Conservation (phyloP, 2,113 vertebrate species). For the Pomatostomus ruficeps region DNA sequence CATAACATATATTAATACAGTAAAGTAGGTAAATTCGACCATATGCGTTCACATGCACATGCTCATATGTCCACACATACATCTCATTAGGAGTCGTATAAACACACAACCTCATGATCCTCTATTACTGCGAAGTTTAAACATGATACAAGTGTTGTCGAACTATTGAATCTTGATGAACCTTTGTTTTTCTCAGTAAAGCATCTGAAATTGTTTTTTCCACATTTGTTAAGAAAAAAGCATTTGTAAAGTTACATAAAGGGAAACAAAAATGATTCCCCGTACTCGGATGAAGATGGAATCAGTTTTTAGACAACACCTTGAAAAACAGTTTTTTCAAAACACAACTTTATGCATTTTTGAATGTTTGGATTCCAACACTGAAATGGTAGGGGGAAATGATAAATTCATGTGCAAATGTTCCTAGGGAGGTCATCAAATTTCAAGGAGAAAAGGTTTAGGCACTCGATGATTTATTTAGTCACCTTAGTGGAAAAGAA, state of each 20-base stretch:
- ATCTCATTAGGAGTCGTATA: background rate
- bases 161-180: background rate
- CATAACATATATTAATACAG: background rate
- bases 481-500: background rate
- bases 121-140: background rate
- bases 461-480: background rate
- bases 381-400: background rate
- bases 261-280: background rate
- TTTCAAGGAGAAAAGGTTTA: background rate
- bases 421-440: background rate
- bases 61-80: background rate
- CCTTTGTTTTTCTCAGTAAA: background rate
- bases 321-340: background rate
- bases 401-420: background rate
- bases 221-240: background rate
- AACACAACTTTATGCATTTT: background rate
- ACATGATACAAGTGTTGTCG: background rate
- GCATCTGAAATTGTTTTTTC: background rate
- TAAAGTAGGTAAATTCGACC: background rate
- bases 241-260: background rate
- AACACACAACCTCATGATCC: background rate
- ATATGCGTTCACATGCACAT: fast-evolving
- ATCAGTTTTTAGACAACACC: background rate
- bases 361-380: background rate
- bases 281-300: background rate